Evolutionary conservation across 2,113 vertebrate genomes (phyloP).

Genomic region (Semnopithecus entellus): DNA sequence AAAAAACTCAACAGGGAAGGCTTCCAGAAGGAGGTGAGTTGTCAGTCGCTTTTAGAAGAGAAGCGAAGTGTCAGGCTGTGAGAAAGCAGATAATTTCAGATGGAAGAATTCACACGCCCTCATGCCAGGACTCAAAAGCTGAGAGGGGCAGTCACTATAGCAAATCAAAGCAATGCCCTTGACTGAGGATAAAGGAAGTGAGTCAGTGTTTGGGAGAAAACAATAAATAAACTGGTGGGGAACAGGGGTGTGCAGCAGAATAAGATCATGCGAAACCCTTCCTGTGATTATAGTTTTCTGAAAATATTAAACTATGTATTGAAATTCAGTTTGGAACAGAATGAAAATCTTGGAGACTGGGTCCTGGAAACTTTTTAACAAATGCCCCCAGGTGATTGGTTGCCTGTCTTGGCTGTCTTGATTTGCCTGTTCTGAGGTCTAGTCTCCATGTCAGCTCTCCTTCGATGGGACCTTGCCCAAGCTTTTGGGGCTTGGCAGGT

Average conservation of each 20-base stretch:
- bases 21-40: neutral
- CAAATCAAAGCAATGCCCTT: conserved; percentile 52
- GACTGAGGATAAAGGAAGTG: conserved; percentile 12
- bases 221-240: neutral
- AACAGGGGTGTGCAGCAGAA: neutral
- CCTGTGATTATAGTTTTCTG: neutral
- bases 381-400: neutral
- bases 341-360: neutral
- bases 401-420: neutral
- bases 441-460: neutral
- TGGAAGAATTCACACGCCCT: neutral
- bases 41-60: neutral
- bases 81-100: conserved; percentile 3
- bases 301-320: neutral
- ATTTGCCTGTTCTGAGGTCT: neutral
- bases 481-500: neutral
- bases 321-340: conserved; percentile 24
- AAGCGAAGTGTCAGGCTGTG: neutral
- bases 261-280: neutral
- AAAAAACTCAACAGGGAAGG: neutral
- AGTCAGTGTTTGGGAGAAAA: conserved; percentile 55
- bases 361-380: neutral
- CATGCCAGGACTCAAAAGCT: neutral
- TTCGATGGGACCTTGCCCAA: neutral
- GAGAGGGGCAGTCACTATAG: neutral